These are phyloP conservation scores for Crotalus horridus DNA, from an alignment of 2,113 vertebrate species.

Conservation along the genomic window DNA sequence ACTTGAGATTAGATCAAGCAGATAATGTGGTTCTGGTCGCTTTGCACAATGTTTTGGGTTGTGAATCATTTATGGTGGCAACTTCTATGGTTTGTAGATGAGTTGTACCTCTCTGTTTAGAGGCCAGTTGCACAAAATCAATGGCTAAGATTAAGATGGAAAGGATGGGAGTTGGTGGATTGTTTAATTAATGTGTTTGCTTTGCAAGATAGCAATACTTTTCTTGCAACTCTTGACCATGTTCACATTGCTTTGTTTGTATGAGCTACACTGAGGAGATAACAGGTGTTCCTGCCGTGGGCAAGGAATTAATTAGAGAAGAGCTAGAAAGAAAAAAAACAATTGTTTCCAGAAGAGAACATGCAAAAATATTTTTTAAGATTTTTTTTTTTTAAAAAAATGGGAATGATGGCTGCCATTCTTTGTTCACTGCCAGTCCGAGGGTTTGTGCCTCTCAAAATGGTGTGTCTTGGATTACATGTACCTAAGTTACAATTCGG, in stretches of 20 bases:
- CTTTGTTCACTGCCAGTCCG: not conserved
- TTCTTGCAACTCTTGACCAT: not conserved
- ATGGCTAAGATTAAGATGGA: constrained; percentile 30
- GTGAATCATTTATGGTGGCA: constrained; percentile 2
- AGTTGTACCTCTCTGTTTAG: constrained; percentile 4
- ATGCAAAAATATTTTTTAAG: not conserved
- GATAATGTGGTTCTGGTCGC: not conserved
- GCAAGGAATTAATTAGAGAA: not conserved
- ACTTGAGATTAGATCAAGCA: not conserved
- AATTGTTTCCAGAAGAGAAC: not conserved
- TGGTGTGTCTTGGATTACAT: not conserved
- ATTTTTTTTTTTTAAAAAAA: not conserved
- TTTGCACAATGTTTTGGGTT: not conserved
- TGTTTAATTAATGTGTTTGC: not conserved
- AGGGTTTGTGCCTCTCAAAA: not conserved
- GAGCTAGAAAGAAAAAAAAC: not conserved
- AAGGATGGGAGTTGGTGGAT: constrained; percentile 16
- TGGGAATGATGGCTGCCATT: not conserved
- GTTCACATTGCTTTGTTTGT: not conserved
- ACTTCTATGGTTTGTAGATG: constrained; percentile 1
- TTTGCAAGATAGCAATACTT: not conserved
- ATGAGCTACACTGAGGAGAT: not conserved
- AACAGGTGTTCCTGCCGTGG: not conserved
- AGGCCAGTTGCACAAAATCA: constrained; percentile 19
- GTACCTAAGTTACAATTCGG: not conserved